These are phyloP conservation scores for Crotalus tigris DNA, from an alignment of 2,113 vertebrate species.

Conservation along the genomic window DNA sequence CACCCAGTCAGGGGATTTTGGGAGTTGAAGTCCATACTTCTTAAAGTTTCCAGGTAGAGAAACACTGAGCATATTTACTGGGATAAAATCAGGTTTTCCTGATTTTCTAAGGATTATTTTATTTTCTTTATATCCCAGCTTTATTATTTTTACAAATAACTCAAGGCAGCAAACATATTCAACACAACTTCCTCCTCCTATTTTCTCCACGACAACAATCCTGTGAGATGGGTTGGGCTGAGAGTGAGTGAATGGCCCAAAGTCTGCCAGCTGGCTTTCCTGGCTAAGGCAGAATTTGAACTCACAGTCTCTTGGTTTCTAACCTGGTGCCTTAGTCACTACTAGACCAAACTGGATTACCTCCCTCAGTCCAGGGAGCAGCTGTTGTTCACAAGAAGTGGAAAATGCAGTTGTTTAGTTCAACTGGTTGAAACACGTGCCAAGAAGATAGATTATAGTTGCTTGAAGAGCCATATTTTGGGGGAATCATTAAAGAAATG, in stretches of 20 bases:
- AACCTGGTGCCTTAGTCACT: neutral
- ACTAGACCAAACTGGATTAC: neutral
- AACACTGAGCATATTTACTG: neutral
- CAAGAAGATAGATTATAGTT: neutral
- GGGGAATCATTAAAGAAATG: neutral
- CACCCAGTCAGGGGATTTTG: neutral
- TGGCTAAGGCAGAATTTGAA: neutral
- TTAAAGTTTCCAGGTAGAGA: neutral
- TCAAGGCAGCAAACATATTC: neutral
- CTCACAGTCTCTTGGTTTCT: neutral
- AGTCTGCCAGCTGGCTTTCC: neutral
- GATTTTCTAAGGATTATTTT: neutral
- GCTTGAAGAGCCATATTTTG: neutral
- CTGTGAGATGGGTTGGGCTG: neutral
- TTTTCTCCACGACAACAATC: neutral
- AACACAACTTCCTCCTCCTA: neutral
- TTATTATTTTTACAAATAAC: neutral
- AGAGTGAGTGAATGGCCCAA: neutral
- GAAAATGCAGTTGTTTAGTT: conserved; percentile 45
- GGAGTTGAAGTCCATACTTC: neutral
- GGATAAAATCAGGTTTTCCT: neutral
- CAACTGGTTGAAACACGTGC: conserved; percentile 31
- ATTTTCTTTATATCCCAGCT: neutral
- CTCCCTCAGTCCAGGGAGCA: neutral
- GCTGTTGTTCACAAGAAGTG: conserved; percentile 9